These are phyloP conservation scores for Tachycineta bicolor DNA, from an alignment of 2,113 vertebrate genomes.

Conservation along the genomic window DNA sequence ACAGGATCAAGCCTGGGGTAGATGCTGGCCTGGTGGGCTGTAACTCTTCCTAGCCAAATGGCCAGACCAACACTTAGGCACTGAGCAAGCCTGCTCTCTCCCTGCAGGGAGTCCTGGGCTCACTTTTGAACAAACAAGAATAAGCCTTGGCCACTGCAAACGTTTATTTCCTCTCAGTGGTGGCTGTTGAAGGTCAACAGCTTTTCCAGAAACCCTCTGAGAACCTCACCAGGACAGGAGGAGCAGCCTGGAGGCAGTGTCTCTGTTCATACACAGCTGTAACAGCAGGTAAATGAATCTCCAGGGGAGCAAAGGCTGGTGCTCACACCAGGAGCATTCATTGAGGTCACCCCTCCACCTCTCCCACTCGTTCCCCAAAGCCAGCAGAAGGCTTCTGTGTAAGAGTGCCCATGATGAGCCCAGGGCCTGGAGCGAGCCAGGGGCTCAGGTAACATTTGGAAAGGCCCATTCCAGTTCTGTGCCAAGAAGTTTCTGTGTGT, in stretches of 20 bases:
- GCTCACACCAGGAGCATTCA: rapidly evolving
- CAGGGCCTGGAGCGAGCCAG: background rate
- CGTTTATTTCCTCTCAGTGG: background rate
- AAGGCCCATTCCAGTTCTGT: background rate
- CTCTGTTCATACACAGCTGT: rapidly evolving
- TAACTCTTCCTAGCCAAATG: background rate
- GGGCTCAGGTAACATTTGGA: background rate
- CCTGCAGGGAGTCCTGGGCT: background rate
- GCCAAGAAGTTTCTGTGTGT: background rate
- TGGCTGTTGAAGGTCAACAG: background rate
- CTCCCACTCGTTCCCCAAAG: background rate
- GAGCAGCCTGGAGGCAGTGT: background rate
- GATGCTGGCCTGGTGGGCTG: background rate
- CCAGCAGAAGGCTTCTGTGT: background rate
- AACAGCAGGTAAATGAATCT: background rate
- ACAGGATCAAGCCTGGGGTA: background rate
- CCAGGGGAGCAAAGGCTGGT: background rate
- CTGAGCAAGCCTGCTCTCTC: rapidly evolving
- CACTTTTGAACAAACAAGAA: background rate
- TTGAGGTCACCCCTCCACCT: rapidly evolving
- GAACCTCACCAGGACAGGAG: background rate
- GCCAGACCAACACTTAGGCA: background rate
- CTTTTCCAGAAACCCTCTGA: background rate
- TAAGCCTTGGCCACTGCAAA: background rate
- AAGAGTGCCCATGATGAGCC: background rate